Percentiles rank a stretch among this genome's conserved stretches.
Evolutionary conservation across 64 coral and sea anemone species (phyloP).

Genomic region (Montipora foliosa): DNA sequence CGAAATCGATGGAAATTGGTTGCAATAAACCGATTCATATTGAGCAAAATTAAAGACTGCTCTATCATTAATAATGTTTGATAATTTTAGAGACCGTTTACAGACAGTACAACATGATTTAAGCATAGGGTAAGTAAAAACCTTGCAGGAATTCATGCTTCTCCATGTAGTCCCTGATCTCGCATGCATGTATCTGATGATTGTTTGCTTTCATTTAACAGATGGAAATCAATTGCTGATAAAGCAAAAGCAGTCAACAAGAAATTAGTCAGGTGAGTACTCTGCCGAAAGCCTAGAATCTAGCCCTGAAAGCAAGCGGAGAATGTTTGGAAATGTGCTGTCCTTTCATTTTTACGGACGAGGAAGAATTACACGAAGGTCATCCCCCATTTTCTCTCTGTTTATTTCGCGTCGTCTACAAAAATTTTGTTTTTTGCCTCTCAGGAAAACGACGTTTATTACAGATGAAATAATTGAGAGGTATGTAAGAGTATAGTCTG

Average conservation of each 20-base stretch:
- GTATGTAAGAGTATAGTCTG: constrained; percentile 13
- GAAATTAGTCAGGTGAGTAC: constrained; percentile 78
- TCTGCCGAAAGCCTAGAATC: not conserved
- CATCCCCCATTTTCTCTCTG: not conserved
- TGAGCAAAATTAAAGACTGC: not conserved
- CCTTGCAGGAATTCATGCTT: not conserved
- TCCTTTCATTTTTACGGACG: too few species aligned
- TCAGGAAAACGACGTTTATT: constrained; percentile 87
- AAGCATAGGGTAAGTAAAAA: constrained; percentile 71
- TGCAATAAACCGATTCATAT: not conserved
- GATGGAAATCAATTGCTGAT: constrained; percentile 89
- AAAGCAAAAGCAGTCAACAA: constrained; percentile 96
- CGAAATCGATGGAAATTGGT: not conserved
- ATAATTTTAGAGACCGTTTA: constrained; percentile 83
- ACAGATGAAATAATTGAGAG: constrained; percentile 88
- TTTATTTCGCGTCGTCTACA: not conserved
- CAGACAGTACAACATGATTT: constrained; percentile 88
- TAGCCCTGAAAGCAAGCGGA: too few species aligned
- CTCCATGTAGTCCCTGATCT: not conserved
- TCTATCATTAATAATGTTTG: constrained; percentile 37
- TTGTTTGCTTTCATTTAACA: not conserved
- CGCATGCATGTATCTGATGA: not conserved
- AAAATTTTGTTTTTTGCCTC: not conserved
- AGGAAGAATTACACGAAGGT: not conserved
- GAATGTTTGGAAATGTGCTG: too few species aligned